A percentile compares a stretch with the other conserved stretches of the same genome.
Evolutionary conservation across 2,888 invertebrate species (phyloP).

Genomic region (Digitonthophagus gazella): DNA sequence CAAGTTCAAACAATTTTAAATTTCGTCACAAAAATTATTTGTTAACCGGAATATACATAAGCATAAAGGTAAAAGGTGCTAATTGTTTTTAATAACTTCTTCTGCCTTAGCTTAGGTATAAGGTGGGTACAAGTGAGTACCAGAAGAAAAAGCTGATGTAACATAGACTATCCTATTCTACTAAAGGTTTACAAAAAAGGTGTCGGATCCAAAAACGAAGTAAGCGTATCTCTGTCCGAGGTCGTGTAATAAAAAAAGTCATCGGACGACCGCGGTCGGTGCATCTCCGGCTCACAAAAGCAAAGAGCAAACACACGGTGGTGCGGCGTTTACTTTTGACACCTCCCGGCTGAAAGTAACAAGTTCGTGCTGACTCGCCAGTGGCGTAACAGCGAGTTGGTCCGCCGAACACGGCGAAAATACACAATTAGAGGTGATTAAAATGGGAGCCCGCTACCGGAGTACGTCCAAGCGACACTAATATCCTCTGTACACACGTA

Average conservation of each 20-base stretch:
- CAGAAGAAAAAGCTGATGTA: neutral
- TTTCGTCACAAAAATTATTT: too few relatives aligned
- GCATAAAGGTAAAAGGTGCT: conserved; percentile 19
- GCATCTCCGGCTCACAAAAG: conserved; percentile 20
- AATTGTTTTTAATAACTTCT: conserved; percentile 27
- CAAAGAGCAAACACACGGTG: conserved; percentile 34
- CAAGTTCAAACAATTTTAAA: too few relatives aligned
- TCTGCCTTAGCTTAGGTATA: conserved; percentile 19
- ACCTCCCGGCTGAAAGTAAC: conserved; percentile 51
- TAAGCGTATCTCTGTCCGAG: neutral
- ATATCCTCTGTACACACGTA: neutral
- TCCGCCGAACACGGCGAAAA: conserved; percentile 36
- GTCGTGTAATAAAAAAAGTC: conserved; percentile 22
- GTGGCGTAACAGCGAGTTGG: conserved; percentile 40
- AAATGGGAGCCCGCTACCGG: conserved; percentile 48
- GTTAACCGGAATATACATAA: neutral
- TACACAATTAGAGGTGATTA: conserved; percentile 51
- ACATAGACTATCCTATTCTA: neutral
- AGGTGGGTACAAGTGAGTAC: neutral
- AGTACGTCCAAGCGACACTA: conserved; percentile 44
- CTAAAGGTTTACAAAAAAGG: conserved; percentile 2
- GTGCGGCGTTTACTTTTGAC: conserved; percentile 50
- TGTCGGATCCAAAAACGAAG: conserved; percentile 11
- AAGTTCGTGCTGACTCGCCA: conserved; percentile 48
- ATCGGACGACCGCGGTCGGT: conserved; percentile 24